Base-by-base conservation (phyloP, 1,140 invertebrate species). In the Heliconius eleuchia region DNA sequence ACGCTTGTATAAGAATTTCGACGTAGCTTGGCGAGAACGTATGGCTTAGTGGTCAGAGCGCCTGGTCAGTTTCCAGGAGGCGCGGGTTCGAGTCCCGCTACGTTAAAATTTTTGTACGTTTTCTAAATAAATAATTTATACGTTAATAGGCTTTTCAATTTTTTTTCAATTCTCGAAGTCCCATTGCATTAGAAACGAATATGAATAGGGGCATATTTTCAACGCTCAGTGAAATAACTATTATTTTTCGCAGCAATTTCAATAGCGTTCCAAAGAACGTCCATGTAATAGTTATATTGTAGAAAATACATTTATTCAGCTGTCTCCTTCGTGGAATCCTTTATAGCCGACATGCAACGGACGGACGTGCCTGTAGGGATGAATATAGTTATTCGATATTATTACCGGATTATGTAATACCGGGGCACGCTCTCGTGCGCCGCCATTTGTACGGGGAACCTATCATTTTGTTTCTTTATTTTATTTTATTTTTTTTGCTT, bases 271-370 rank as follows among this genome's bases (percentile, higher is more conserved):
- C 27, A 66, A 30, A 66, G 23, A 66, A 27, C 27, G 27, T 66
- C 23, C 60, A 66, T 66, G 4, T 60, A 60, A 60, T 60, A 23
- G 57, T 60, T n/a, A 23, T 60, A 66, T 30, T 66, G 60, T 66
- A 66, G 23, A 66, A 66, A 66, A 66, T 60, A 23, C 60, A 66
- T 66, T 66, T 30, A 66, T 66, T 66, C 60, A 66, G 60, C 23
- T 30, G 60, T 30, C 27, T 66, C 60, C 60, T 66, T 66, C 60
- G 23, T 13, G 60, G 60, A 66, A 66, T 66, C 60, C 60, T 30
- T 27, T 66, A 66, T 9, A 66, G 23, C 60, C 60, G 60, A 66
- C 60, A 30, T 30, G 60, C 60, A 30, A 66, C 60, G 60, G 60
- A 66, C 60, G 60, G 60, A 66, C 60, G 60, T 66, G 60, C 60